Base-by-base conservation (phyloP, 2,797 vertebrate species). In the Sardinella longiceps region DNA sequence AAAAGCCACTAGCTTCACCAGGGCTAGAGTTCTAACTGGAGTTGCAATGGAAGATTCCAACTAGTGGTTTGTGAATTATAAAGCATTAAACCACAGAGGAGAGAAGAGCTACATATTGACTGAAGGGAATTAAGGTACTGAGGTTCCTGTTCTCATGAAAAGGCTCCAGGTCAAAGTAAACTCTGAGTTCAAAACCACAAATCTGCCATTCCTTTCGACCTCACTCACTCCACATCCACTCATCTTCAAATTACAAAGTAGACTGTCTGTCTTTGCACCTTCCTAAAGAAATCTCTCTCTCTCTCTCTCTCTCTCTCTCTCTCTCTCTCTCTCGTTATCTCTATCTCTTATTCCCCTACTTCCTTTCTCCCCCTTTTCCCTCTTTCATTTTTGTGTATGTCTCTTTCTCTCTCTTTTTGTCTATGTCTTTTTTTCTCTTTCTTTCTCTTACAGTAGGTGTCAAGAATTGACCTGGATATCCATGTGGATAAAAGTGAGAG, bases 91-190 rank as follows among this genome's bases (percentile, higher is more conserved):
- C 87, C 82, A 83, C 85, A 85, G 85, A 63, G 80, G 70, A 80
- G 83, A 56, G 33, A 43, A 77, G 39, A n/a, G n/a, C n/a, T n/a
- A n/a, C 53, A 80, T 28, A 83, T 51, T 82, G 77, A 80, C 82
- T 77, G 85, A 85, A 87, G 84, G 86, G 81, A 43, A n/a, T n/a
- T n/a, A n/a, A 84, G 80, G 84, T 28, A 60, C 85, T 86, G 82
- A 70, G 86, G 80, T 83, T 85, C 84, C 84, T 81, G 45, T 80
- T 81, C 84, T 15, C 28, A 39, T 18, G 15, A 37, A 37, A 74
- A 86, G 85, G 83, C 83, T 70, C 33, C 86, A 80, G 84, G 82
- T 82, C 85, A 43, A n/a, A n/a, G n/a, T n/a, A 87, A 87, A 10
- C 80, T 82, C 87, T 51, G 81, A 60, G 83, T 84, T 81, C 70